Conservation (phyloP, 2,888 invertebrate species). For the Maniola hyperantus region DNA sequence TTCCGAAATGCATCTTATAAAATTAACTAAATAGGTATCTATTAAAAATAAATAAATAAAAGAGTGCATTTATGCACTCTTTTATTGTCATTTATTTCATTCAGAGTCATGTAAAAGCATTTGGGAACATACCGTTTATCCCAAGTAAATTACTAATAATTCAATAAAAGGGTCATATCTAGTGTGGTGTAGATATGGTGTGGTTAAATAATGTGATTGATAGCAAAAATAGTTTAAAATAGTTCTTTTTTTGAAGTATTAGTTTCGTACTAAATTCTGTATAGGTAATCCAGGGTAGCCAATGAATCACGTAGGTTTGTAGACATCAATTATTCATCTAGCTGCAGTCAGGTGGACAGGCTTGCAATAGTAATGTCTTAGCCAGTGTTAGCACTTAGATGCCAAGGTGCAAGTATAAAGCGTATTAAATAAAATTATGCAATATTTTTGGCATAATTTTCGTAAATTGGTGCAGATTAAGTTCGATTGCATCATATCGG, state of each 20-base stretch:
- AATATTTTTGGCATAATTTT: too few relatives aligned
- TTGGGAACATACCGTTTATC: too few relatives aligned
- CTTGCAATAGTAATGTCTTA: constrained; percentile 70
- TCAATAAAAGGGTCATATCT: too few relatives aligned
- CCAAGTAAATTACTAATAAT: too few relatives aligned
- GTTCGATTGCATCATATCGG: too few relatives aligned
- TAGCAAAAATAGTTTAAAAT: constrained; percentile 3
- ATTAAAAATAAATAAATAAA: too few relatives aligned
- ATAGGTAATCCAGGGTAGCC: constrained; percentile 44
- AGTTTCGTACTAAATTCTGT: constrained; percentile 29
- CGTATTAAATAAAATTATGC: background rate
- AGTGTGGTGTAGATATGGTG: too few relatives aligned
- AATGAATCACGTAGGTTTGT: constrained; percentile 66
- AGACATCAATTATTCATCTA: constrained; percentile 75
- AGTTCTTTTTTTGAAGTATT: background rate
- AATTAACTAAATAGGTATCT: background rate
- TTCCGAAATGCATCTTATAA: background rate
- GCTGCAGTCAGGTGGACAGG: constrained; percentile 60
- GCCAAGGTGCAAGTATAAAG: constrained; percentile 19
- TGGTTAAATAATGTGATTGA: too few relatives aligned
- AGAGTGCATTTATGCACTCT: too few relatives aligned
- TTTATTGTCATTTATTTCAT: too few relatives aligned
- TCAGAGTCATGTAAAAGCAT: too few relatives aligned
- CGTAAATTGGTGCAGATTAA: too few relatives aligned
- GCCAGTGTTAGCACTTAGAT: constrained; percentile 29